Base-by-base conservation (phyloP, 92 coral and sea anemone species). In the Zoanthus sociatus region DNA sequence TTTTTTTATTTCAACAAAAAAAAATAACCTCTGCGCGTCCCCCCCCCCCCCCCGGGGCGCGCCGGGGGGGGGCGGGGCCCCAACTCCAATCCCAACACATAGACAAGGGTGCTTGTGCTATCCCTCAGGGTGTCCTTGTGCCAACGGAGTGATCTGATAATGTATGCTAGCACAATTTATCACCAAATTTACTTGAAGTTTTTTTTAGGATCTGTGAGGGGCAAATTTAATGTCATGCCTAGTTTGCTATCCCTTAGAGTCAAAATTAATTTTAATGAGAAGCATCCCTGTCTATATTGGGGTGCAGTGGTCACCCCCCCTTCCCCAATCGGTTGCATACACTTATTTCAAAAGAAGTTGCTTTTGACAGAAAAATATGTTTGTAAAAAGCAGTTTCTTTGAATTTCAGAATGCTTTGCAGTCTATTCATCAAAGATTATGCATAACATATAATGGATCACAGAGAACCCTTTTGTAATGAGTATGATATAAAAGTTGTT, bases 251-350 rank as follows among this genome's bases (percentile, higher is more conserved):
- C 69, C 69, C 69, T 61, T 61, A 61, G 69, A 61, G 69, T 61
- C 69, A 61, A 61, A 61, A 61, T 61, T 61, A 61, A 61, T 61
- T 61, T 61, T 61, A 61, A 18, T 61, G 21, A 61, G 26, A 61
- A 61, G 69, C 69, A 61, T 61, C 69, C 69, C 69, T 61, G 69
- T 61, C 69, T 61, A 61, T 61, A 61, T 61, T 61, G 21, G 69
- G 69, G 69, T 61, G 69, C 69, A 61, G 69, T 61, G 69, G 69
- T 61, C 69, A 61, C 69, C 69, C 69, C 69, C 69, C 69, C n/a
- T n/a, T n/a, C 69, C 69, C 31, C 31, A 61, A 61, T 61, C 69
- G 69, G 69, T 61, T 61, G 69, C 69, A 61, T 61, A 61, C 69
- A 61, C 69, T 61, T 61, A 61, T 16, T 16, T 61, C 69, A 61